phyloP scores from a whole-genome alignment of 2,113 vertebrate genomes.

The Scolopax mira region DNA sequence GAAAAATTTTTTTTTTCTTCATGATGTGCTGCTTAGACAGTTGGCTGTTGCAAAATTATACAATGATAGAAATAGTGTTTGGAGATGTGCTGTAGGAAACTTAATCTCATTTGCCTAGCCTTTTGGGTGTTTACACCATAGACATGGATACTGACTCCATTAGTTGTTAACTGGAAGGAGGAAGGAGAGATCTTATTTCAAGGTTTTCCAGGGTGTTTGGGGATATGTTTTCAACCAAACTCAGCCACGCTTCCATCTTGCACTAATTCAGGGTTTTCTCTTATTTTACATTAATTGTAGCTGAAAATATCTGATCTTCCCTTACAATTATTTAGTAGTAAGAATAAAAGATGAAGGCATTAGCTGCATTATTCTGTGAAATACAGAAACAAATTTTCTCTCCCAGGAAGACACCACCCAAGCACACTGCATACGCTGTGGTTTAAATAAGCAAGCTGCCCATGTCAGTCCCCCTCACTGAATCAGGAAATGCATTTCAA shows the following conservation, averaged over 20 bases:
- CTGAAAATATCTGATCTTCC: background rate
- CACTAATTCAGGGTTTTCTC: background rate
- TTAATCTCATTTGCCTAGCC: background rate
- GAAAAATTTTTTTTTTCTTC: background rate
- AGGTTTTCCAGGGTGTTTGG: background rate
- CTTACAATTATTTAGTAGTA: background rate
- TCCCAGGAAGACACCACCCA: background rate
- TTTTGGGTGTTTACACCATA: background rate
- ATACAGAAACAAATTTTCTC: background rate
- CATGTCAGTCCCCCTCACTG: slow-evolving; percentile 20
- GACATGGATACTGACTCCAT: background rate
- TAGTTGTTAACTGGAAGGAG: background rate
- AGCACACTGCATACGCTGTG: background rate
- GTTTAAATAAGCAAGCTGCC: slow-evolving; percentile 15
- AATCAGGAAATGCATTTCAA: slow-evolving; percentile 43
- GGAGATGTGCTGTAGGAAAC: background rate
- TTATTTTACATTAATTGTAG: background rate
- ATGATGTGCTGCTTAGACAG: background rate
- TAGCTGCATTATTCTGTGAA: background rate
- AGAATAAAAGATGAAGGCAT: background rate
- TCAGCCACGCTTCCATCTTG: background rate
- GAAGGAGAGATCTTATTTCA: background rate
- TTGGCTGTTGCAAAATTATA: background rate
- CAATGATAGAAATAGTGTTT: background rate
- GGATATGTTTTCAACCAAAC: background rate